Evolutionary conservation across 2,797 vertebrate species (phyloP), one percentile per base, ranked within the genome.

Genomic region (Malurus splendens): DNA sequence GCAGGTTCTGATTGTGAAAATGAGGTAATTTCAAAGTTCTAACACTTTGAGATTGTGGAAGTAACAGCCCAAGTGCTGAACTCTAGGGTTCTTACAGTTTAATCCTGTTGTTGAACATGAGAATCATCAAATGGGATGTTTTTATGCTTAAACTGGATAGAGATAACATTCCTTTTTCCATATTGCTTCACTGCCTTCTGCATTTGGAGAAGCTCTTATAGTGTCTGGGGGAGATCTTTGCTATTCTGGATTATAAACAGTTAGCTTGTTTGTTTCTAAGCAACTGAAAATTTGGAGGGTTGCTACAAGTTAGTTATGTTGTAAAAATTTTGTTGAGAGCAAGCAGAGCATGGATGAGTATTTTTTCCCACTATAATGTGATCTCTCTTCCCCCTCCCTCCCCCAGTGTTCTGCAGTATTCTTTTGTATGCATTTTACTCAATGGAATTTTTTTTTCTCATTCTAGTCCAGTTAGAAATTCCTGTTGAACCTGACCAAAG

Each of bases 391-490:
- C 17, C 6, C 4, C 1, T 3, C 4, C 5, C 6, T 4, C 4
- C 6, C 1, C 3, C 6, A 10, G 5, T 42, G 75, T 61, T 68
- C 8, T 55, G 27, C 18, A 70, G 7, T 33, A 5, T 33, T 17
- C 17, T 52, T 76, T 36, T 42, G 7, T 72, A n/a, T 82, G 27
- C 15, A 0, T 79, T 76, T 59, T 57, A 62, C 50, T 83, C 30
- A 70, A 4, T 33, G 12, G 14, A 76, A 48, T 3, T 5, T 6
- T 50, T 50, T 60, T 18, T 64, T 84, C 60, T 87, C 38, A 3
- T 92, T 95, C 39, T 94, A 97, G 97, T 93, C 88, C 94, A 91
- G 32, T 93, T 96, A 92, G 95, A 96, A 87, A 78, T 91, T 89
- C 70, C 92, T 65, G 76, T 90, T 88, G 91, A 96, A 82, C 81